Evolutionary conservation across 2,888 invertebrate species (phyloP).

Genomic region (Dexiosoma caninum): DNA sequence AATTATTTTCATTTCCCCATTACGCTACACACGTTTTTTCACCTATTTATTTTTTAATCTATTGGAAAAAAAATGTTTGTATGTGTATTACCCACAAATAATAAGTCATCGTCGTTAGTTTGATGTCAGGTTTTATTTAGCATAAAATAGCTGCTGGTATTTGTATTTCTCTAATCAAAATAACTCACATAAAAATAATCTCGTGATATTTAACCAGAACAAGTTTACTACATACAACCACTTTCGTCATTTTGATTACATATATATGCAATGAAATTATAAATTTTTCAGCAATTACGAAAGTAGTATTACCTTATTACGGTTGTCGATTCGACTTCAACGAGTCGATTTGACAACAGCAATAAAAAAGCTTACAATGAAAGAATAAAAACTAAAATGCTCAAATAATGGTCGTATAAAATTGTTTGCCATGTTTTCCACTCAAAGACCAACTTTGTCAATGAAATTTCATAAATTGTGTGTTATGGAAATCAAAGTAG

Average conservation of each 20-base stretch:
- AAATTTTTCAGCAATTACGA: too few species aligned
- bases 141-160: not conserved
- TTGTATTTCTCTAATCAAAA: not conserved
- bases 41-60: not conserved
- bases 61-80: not conserved
- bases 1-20: not conserved
- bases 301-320: too few species aligned
- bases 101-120: conserved; percentile 34
- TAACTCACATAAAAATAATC: not conserved
- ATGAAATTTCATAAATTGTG: too few species aligned
- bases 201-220: not conserved
- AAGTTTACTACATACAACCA: not conserved
- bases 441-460: not conserved
- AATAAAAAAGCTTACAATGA: too few species aligned
- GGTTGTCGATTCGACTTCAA: too few species aligned
- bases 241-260: conserved; percentile 41
- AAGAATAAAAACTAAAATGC: too few species aligned
- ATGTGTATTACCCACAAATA: conserved; percentile 37
- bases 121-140: not conserved
- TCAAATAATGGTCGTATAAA: not conserved
- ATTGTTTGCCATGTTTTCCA: not conserved
- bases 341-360: too few species aligned
- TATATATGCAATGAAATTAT: not conserved
- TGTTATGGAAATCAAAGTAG: too few species aligned
- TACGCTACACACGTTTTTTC: not conserved